Evolutionary conservation across 2,888 invertebrate genomes (phyloP), one percentile per base, ranked within the genome.

Genomic region (Leptinotarsa juncta): DNA sequence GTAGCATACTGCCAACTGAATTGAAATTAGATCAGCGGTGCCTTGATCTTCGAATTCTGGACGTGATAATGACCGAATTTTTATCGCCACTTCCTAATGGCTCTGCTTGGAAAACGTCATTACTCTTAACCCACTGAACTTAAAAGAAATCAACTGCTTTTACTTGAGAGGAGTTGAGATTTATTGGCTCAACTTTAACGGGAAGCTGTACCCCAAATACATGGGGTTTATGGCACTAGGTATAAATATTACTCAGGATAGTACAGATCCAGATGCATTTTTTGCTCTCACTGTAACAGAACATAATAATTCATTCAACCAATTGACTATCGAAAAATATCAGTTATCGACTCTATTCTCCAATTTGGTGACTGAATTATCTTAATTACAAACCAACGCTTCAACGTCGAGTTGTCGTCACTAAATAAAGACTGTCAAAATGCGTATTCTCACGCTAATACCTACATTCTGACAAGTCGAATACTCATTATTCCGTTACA

Each of bases 21-120:
- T 57, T 57, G 57, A 57, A 57, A 57, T 57, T 57, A 57, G 57
- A 57, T 57, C 20, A 23, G 23, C 57, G 57, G 57, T 23, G 12
- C 23, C 18, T n/a, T n/a, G n/a, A 23, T 23, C 57, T 14, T 20
- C 57, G 57, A 57, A 57, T 57, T 57, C 57, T 12, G 57, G 20
- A 57, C 57, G 57, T 57, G 57, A 12, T 57, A 57, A 57, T 57
- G 57, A 23, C 23, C 23, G 23, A 57, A 57, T 57, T 57, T 57
- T 57, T 57, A 57, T 57, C 14, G 23, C 57, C 20, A 20, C 57
- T 57, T 23, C 23, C 23, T 12, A 57, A 57, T 57, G 23, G 57
- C 20, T 20, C 23, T 26, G 18, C 57, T 57, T 57, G 23, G 20
- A 23, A 23, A 57, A 57, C 57, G 57, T 23, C 14, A 57, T 57